Evolutionary conservation across 2,888 invertebrate genomes (phyloP).

Genomic region (Drosophila melanosoma): DNA sequence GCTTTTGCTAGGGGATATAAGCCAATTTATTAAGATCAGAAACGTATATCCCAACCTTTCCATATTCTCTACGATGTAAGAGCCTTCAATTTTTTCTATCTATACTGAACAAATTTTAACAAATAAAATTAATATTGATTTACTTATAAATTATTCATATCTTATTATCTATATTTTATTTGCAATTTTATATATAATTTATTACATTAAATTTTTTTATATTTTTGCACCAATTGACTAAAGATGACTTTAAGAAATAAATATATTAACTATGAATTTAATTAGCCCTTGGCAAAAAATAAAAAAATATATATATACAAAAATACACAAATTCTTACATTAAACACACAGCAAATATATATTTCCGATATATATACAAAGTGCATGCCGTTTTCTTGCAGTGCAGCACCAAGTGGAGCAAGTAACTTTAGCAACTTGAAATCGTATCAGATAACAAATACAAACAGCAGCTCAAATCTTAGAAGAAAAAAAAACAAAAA

Average conservation of each 20-base stretch:
- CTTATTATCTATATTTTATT: too few relatives aligned
- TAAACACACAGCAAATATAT: background rate
- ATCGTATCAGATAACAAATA: constrained; percentile 55
- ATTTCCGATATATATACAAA: background rate
- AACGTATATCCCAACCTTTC: background rate
- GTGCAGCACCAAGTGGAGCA: constrained; percentile 1
- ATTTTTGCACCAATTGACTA: too few relatives aligned
- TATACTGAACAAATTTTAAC: background rate
- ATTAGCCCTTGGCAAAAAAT: too few relatives aligned
- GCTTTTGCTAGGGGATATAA: background rate
- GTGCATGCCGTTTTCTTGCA: background rate
- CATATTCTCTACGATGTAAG: background rate
- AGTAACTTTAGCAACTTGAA: constrained; percentile 34
- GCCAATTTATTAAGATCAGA: background rate
- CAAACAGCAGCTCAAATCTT: constrained; percentile 41
- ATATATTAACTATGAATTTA: too few relatives aligned
- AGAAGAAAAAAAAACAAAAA: constrained; percentile 33
- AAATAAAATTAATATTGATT: background rate
- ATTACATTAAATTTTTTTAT: too few relatives aligned
- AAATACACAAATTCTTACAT: background rate
- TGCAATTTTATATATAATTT: too few relatives aligned
- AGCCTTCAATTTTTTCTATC: background rate
- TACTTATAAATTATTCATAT: background rate
- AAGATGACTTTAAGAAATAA: background rate
- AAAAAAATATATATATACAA: background rate